Evolutionary conservation across 2,113 vertebrate species (phyloP), one percentile per base, ranked within the genome.

Genomic region (Ameiurus melas): DNA sequence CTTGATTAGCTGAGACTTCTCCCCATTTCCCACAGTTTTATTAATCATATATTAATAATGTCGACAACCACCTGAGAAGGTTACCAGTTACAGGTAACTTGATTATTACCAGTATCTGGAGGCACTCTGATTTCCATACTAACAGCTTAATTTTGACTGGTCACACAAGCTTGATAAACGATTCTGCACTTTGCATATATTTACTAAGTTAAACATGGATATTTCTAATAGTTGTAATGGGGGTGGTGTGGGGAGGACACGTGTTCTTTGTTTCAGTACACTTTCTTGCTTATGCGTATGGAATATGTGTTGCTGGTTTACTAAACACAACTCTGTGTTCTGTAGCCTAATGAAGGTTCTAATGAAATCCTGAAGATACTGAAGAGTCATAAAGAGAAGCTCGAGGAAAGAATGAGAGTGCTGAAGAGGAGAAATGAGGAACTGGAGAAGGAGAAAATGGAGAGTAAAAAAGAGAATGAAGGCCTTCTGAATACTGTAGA

Each of bases 311-410:
- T 16, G 8, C 58, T 64, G 39, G 16, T 57, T 70, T 75, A 30
- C 57, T 85, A 19, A 84, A 43, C 84, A 39, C 83, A 58, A 58
- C 66, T 51, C 85, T 88, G 22, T 22, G 80, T 68, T 83, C 84
- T 12, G 30, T 90, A 96, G 95, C 95, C 94, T 0, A 87, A 87
- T 7, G 94, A 94, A 86, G 93, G 93, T 17, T 88, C 93, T 8
- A 96, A 94, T 1, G 94, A 95, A 3, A 93, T 95, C 84, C 93
- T 95, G 66, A 94, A 93, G 90, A 80, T 95, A 86, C 92, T 95
- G 85, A 96, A 95, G 90, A 94, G 90, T 92, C 94, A 94, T 85
- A 96, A 95, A 89, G 94, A 96, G 27, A 94, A 96, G 70, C 86
- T 95, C 82, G 95, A 95, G 77, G 94, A 94, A 90, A 92, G 92